Conservation (phyloP, 2,797 vertebrate species). For the Philypnodon macrostomus region DNA sequence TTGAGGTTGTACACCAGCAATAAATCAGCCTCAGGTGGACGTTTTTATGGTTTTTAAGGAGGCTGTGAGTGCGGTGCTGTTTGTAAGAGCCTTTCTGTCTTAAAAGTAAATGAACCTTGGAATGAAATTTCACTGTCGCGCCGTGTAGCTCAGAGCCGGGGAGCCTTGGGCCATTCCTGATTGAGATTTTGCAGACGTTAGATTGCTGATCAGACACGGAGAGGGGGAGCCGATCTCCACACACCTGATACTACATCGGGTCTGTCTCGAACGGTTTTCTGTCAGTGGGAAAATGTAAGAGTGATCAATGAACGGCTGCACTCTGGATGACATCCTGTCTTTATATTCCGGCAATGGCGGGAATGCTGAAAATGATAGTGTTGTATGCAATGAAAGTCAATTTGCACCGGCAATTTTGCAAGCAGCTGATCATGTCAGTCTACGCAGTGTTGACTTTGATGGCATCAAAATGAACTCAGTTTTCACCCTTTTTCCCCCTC, state of each 20-base stretch:
- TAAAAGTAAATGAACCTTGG: slow-evolving; percentile 11
- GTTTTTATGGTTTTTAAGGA: neutral
- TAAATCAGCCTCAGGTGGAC: neutral
- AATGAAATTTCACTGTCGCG: slow-evolving; percentile 1
- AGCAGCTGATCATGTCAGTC: slow-evolving; percentile 34
- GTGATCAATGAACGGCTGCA: slow-evolving; percentile 29
- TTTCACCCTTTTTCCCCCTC: slow-evolving; percentile 11
- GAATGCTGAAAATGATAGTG: slow-evolving; percentile 27
- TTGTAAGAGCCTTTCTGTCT: slow-evolving; percentile 18
- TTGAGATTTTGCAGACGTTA: slow-evolving; percentile 5
- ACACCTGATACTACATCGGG: slow-evolving; percentile 17
- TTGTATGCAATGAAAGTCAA: slow-evolving; percentile 31
- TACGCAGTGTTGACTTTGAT: slow-evolving; percentile 32
- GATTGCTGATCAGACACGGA: slow-evolving; percentile 16
- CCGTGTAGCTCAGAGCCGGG: slow-evolving; percentile 7
- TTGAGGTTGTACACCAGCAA: neutral
- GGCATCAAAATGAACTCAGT: slow-evolving; percentile 21
- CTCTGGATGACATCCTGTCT: slow-evolving; percentile 22
- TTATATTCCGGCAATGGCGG: slow-evolving; percentile 18
- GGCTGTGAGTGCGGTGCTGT: neutral
- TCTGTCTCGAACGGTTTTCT: slow-evolving; percentile 29
- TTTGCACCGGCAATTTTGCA: slow-evolving; percentile 37
- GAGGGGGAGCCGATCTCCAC: slow-evolving; percentile 13
- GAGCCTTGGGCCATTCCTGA: slow-evolving; percentile 21
- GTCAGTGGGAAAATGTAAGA: slow-evolving; percentile 30